Evolutionary conservation across 2,113 vertebrate genomes (phyloP), one percentile per base, ranked within the genome.

Genomic region (Nettapus auritus): DNA sequence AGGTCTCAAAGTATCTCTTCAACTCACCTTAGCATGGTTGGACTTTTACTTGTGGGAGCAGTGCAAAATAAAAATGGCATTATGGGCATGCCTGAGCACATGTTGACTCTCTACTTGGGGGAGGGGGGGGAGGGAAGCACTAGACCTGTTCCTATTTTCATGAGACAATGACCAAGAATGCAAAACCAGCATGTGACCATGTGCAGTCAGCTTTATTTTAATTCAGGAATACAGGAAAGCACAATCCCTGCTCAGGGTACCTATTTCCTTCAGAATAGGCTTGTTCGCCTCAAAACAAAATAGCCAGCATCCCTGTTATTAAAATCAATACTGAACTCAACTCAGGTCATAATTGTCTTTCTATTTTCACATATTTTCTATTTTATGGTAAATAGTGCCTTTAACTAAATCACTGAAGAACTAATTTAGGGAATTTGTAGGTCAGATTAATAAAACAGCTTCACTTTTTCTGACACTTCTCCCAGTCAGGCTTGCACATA

Each of bases 381-480:
- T 48, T 48, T 82, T 38, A 20, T 31, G 25, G 34, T 26, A 88
- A 74, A 50, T 0, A 3, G 11, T 66, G 19, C 52, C 13, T 88
- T 66, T 60, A 76, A 60, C n/a, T 59, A 84, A 60, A 42, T 21
- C 34, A 22, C 34, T 6, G 34, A 89, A 48, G 29, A 88, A 85
- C 20, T 63, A 86, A 40, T 67, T 46, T 29, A 40, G n/a, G 17
- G 21, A 40, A 40, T 4, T 33, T 78, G 11, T 17, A 52, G 56
- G 33, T 82, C n/a, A 70, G 31, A n/a, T 34, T 25, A 70, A 59
- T 40, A 38, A 33, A 83, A 11, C 3, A 25, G 15, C 31, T 95
- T 67, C 8, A 20, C 22, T 52, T 67, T 8, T 29, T 67, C 18
- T 2, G 2, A 1, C 42, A 68, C 0, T 0, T 11, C 9, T 91